Conservation (phyloP, 1,140 invertebrate genomes). For the Papilio dardanus region DNA sequence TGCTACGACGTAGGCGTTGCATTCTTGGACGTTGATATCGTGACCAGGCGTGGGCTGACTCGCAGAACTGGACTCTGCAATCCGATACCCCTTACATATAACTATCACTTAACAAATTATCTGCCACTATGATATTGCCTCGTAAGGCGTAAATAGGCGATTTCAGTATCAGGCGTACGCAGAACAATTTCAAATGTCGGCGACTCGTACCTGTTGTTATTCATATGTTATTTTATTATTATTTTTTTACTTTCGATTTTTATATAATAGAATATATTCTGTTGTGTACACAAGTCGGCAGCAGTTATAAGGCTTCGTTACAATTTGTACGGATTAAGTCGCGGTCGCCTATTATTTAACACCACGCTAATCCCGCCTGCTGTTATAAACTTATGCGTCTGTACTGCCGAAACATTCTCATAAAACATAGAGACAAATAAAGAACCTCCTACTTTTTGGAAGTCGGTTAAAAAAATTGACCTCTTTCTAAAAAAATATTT, state of each 20-base stretch:
- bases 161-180: too few relatives aligned
- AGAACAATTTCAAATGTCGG: too few relatives aligned
- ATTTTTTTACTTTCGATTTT: too few relatives aligned
- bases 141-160: too few relatives aligned
- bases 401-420: background rate
- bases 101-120: background rate
- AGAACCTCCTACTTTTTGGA: too few relatives aligned
- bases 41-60: background rate
- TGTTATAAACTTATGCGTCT: background rate
- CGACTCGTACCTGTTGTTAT: too few relatives aligned
- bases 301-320: background rate
- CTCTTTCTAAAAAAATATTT: too few relatives aligned
- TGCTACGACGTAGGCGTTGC: background rate
- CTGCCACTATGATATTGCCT: background rate
- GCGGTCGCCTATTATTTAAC: conserved; percentile 4
- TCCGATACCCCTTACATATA: background rate
- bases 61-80: background rate
- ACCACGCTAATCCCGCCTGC: background rate
- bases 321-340: conserved; percentile 25
- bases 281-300: background rate
- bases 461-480: too few relatives aligned
- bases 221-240: background rate
- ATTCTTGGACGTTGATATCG: conserved; percentile 1
- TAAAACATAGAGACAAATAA: too few relatives aligned
- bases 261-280: conserved; percentile 6